Evolutionary conservation across 1,140 invertebrate species (phyloP), one percentile per base, ranked within the genome.

Genomic region (Dufourea novaeangliae): DNA sequence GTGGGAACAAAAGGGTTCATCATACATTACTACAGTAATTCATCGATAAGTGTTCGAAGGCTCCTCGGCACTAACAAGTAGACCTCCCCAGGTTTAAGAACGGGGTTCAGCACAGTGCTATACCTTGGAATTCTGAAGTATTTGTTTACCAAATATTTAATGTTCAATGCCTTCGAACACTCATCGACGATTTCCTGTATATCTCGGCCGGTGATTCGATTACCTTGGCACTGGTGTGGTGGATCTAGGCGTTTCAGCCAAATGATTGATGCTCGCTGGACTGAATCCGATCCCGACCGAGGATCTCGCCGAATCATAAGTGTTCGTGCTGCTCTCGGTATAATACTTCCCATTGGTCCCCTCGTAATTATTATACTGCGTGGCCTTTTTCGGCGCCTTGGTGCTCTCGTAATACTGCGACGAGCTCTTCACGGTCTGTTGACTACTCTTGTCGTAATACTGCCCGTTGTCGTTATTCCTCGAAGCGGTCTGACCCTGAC

Each of bases 191-290:
- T n/a, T n/a, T n/a, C n/a, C n/a, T n/a, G n/a, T n/a, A n/a, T n/a
- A n/a, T 44, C 14, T 44, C 10, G 17, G 14, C 14, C 41, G 41
- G 12, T 8, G 20, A 10, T n/a, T 14, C 12, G 7, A 17, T 56
- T 84, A 91, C 90, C 90, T 91, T 57, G 90, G 87, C 39, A 85
- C 85, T 7, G 90, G 91, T 29, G 92, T 92, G 3, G 92, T 92
- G 1, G 89, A 84, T 52, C 87, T 89, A 1, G 90, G 84, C 10
- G 88, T 88, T n/a, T 92, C 92, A 5, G 92, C 92, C n/a, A 92
- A 83, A 64, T 91, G 88, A 54, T 92, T 92, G 29, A 92, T 90
- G 29, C 92, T 92, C 0, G 92, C 89, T 8, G 92, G 92, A 70
- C 91, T 92, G 70, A 92, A 92, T n/a, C 91, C 92, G 75, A 91